A percentile compares a stretch with the other conserved stretches of the same genome.
Evolutionary conservation across 2,888 invertebrate genomes (phyloP).

Genomic region (Apotomis turbidana): DNA sequence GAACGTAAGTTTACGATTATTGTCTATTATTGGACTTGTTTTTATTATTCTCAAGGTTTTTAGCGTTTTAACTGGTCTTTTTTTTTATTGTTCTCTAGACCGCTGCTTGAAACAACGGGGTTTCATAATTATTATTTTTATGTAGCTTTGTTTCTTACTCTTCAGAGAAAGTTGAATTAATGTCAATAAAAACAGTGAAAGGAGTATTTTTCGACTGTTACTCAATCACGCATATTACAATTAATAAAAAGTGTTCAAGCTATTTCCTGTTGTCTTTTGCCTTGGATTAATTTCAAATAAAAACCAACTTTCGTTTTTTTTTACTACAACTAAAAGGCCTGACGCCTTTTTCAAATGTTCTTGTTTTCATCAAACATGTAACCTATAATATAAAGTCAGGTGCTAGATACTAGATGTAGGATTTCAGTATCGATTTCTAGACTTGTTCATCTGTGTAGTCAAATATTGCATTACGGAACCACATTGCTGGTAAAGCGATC

Average conservation of each 20-base stretch:
- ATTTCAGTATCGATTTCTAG: too few relatives aligned
- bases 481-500: too few relatives aligned
- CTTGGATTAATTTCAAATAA: background rate
- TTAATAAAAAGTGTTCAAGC: conserved; percentile 13
- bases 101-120: background rate
- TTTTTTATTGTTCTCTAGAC: background rate
- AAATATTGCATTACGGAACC: background rate
- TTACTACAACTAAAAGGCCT: background rate
- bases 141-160: background rate
- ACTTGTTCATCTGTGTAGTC: background rate
- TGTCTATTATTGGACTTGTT: background rate
- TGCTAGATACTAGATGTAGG: too few relatives aligned
- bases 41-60: conserved; percentile 21
- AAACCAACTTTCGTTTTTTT: background rate
- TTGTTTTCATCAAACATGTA: too few relatives aligned
- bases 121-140: conserved; percentile 15
- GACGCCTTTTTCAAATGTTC: background rate
- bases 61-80: conserved; percentile 4
- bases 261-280: conserved; percentile 2
- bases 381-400: too few relatives aligned
- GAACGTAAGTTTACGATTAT: conserved; percentile 28
- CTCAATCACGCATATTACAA: conserved; percentile 31
- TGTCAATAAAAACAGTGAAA: conserved; percentile 28
- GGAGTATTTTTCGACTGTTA: conserved; percentile 25
- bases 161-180: conserved; percentile 26